A percentile compares a stretch with the other conserved stretches of the same genome.
Evolutionary conservation across 2,888 invertebrate species (phyloP).

Genomic region (Calameuta filiformis): DNA sequence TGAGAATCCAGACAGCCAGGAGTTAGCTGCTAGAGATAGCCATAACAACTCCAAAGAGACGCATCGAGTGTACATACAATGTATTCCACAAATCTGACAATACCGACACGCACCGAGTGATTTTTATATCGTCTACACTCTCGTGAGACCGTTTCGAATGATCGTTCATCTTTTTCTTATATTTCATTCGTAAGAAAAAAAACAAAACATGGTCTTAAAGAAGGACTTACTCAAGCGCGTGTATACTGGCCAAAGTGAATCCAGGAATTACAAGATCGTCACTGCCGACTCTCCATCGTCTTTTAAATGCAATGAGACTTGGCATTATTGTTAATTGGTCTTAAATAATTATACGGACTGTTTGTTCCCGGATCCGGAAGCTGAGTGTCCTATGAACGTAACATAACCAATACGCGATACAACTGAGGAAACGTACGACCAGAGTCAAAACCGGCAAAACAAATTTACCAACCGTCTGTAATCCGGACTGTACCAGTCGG

Average conservation of each 20-base stretch:
- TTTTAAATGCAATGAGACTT: slow-evolving; percentile 82
- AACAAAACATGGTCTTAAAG: neutral
- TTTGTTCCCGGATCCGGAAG: neutral
- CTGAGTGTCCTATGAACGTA: neutral
- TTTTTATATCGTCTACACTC: neutral
- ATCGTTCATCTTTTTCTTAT: neutral
- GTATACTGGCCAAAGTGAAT: slow-evolving; percentile 75
- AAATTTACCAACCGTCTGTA: neutral
- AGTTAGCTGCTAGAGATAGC: neutral
- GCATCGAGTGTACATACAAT: neutral
- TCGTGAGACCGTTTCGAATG: neutral
- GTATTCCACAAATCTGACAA: neutral
- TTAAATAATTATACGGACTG: neutral
- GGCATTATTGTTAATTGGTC: slow-evolving; percentile 72
- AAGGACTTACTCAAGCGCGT: slow-evolving; percentile 77
- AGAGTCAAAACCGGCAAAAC: neutral
- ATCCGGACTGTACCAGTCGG: slow-evolving; percentile 2
- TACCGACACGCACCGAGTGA: neutral
- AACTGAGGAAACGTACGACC: neutral
- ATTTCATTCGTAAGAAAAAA: neutral
- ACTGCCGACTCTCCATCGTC: slow-evolving; percentile 86
- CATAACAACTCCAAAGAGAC: neutral
- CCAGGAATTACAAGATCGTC: slow-evolving; percentile 89
- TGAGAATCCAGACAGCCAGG: neutral
- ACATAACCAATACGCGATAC: neutral